These are phyloP conservation scores for Tympanoctomys barrerae DNA, from an alignment of 2,797 vertebrate species.

Conservation along the genomic window DNA sequence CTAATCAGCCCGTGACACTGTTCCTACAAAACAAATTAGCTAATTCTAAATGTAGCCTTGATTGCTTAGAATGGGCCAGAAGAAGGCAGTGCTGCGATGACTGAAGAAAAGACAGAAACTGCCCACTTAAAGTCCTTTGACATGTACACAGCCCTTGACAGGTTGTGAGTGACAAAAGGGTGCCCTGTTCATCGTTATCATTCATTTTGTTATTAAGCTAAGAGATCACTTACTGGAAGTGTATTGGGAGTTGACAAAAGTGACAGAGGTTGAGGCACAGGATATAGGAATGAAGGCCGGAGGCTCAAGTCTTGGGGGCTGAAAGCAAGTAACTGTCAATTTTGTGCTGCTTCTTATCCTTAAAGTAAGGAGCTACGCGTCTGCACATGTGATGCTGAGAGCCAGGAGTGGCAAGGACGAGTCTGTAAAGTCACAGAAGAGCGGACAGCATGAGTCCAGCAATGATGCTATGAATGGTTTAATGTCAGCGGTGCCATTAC, in stretches of 20 bases:
- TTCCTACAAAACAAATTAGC: not conserved
- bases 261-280: not conserved
- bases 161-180: not conserved
- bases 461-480: not conserved
- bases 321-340: not conserved
- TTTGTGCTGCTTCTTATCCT: not conserved
- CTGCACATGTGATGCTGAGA: not conserved
- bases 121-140: not conserved
- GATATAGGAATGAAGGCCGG: not conserved
- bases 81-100: not conserved
- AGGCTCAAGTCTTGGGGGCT: not conserved
- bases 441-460: not conserved
- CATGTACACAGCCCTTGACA: not conserved
- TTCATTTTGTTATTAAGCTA: constrained; percentile 47
- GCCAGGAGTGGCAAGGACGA: constrained; percentile 10
- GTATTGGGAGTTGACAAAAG: not conserved
- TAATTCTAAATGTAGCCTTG: not conserved
- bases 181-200: not conserved
- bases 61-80: not conserved
- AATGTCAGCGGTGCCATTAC: not conserved
- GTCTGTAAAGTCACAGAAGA: not conserved
- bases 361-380: constrained; percentile 6
- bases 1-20: not conserved
- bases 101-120: not conserved
- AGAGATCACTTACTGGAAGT: not conserved